Evolutionary conservation across 2,888 invertebrate species (phyloP), one percentile per base, ranked within the genome.

Genomic region (Drosophila nr. medialis): DNA sequence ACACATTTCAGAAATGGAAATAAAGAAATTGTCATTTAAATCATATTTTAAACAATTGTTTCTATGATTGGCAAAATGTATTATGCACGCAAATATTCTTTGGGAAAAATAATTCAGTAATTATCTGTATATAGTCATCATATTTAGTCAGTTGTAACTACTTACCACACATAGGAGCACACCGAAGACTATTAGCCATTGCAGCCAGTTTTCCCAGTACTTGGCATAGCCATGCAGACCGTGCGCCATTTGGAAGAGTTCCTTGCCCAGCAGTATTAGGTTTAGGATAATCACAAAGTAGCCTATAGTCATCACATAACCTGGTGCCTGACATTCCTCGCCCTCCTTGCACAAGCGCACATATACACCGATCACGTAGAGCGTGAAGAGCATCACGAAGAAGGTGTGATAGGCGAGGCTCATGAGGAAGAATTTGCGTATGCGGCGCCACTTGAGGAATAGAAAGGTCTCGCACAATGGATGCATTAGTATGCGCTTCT

Each of bases 181-280:
- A 73, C 95, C 95, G 48, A 95, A 91, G 61, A 97, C 95, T 58
- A 97, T 96, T 27, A 96, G 93, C 95, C 96, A 95, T 90, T 97
- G 97, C 55, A 97, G 93, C 95, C 96, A 96, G 91, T 97, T 97
- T 91, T 97, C 97, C 96, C 97, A 97, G 77, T 96, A 95, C 78
- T 95, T 94, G 4, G 96, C 94, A 83, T 97, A 97, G n/a, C 94
- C 94, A 32, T 94, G 94, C 92, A 96, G 94, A 56, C 95, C 95
- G 70, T 97, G 96, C 0, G 95, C 95, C 72, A 97, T 94, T 93
- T 93, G 93, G 73, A 93, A 93, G 2, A 97, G 92, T 93, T 98
- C 97, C 91, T 97, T 97, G 0, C 93, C 93, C 70, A 96, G 88
- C 54, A 96, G 93, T 66, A 95, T 93, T 21, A 95, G 77, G 84